phyloP scores from a whole-genome alignment of 1,140 invertebrate species.

The Ostrea denselamellosa region DNA sequence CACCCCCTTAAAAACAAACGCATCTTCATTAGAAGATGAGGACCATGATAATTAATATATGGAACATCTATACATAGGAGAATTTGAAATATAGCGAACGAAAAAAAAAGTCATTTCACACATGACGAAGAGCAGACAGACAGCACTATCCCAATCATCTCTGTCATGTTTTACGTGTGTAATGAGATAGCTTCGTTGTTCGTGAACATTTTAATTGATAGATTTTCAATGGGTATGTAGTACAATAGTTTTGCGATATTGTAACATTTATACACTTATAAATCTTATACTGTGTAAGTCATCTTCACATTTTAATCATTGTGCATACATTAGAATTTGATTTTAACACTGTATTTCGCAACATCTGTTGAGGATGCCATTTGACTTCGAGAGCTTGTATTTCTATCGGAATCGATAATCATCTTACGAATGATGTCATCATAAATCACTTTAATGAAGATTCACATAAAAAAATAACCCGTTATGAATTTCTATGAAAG shows the following conservation, averaged over 20 bases:
- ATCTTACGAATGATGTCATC: background rate
- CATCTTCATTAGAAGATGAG: slow-evolving; percentile 21
- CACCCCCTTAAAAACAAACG: background rate
- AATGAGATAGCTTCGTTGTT: background rate
- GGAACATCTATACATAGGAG: background rate
- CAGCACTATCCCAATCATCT: background rate
- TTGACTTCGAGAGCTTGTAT: too few species aligned
- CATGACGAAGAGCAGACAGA: background rate
- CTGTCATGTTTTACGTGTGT: slow-evolving; percentile 1
- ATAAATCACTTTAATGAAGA: background rate
- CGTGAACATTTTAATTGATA: background rate
- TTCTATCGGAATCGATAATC: background rate
- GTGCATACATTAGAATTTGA: too few species aligned
- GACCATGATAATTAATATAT: background rate
- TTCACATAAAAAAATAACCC: background rate
- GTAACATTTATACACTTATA: background rate
- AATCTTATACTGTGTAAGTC: background rate
- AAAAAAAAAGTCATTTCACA: background rate
- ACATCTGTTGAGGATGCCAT: too few species aligned
- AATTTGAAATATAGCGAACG: background rate
- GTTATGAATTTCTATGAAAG: too few species aligned
- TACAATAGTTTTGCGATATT: background rate
- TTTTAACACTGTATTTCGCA: too few species aligned
- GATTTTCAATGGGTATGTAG: too few species aligned
- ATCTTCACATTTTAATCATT: too few species aligned